These are phyloP conservation scores for Dendrolimus kikuchii DNA, from an alignment of 1,140 invertebrate genomes.

Conservation along the genomic window DNA sequence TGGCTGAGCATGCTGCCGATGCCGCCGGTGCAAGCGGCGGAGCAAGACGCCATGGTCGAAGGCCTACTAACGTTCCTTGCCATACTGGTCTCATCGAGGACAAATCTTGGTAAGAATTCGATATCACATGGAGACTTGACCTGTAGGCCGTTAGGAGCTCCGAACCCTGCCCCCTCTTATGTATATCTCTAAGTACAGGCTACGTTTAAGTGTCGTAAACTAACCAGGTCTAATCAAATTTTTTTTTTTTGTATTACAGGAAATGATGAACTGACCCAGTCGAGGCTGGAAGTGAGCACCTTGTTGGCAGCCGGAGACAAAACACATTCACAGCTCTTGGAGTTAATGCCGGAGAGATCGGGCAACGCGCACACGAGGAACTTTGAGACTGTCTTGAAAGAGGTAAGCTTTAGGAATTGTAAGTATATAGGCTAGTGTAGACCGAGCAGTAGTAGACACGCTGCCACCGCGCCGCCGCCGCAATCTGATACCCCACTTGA, in stretches of 20 bases:
- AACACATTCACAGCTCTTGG: constrained; percentile 95
- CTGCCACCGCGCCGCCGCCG: too few species aligned
- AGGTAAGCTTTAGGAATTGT: constrained; percentile 45
- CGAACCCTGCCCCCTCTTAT: background rate
- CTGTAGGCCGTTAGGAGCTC: too few species aligned
- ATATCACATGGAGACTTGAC: background rate
- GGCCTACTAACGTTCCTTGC: constrained; percentile 93
- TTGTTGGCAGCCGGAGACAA: constrained; percentile 94
- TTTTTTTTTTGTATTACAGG: constrained; percentile 52
- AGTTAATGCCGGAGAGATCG: constrained; percentile 95
- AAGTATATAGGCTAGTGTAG: too few species aligned
- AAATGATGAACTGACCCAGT: constrained; percentile 80
- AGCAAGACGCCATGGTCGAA: constrained; percentile 93
- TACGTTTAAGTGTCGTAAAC: too few species aligned
- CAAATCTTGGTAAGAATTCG: constrained; percentile 84
- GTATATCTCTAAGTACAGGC: background rate
- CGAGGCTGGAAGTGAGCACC: constrained; percentile 93
- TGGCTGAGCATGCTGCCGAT: constrained; percentile 87
- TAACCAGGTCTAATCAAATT: background rate
- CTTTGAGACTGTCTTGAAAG: constrained; percentile 88
- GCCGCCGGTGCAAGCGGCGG: constrained; percentile 78
- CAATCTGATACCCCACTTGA: too few species aligned
- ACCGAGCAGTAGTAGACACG: too few species aligned
- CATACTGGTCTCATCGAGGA: constrained; percentile 91
- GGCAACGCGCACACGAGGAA: constrained; percentile 92